Percentiles rank a stretch among this genome's conserved stretches.
These are phyloP conservation scores for Epiblema foenella DNA, from an alignment of 2,888 invertebrate species.

Conservation along the genomic window DNA sequence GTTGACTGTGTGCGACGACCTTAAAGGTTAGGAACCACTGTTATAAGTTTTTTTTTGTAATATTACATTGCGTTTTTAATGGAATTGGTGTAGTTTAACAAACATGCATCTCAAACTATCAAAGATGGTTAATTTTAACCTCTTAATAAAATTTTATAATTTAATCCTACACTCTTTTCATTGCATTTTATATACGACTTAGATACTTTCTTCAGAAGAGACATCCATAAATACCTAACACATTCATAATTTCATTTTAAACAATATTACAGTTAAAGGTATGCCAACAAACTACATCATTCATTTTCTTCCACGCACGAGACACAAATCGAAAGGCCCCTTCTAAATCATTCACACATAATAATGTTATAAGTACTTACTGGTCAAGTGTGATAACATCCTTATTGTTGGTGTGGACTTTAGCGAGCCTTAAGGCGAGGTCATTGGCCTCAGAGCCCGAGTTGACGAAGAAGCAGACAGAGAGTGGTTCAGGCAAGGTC, in stretches of 20 bases:
- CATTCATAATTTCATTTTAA: not conserved
- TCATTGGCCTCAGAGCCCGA: slow-evolving; percentile 99
- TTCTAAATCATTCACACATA: slow-evolving; percentile 30
- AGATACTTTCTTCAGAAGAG: slow-evolving; percentile 13
- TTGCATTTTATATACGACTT: not conserved
- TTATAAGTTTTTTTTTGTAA: not conserved
- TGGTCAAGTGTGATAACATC: slow-evolving; percentile 98
- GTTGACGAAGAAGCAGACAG: slow-evolving; percentile 98
- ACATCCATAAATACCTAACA: slow-evolving; percentile 40
- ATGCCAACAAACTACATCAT: slow-evolving; percentile 48
- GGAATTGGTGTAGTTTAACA: not conserved
- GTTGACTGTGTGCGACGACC: not conserved
- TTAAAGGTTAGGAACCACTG: slow-evolving; percentile 5
- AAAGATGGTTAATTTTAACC: not conserved
- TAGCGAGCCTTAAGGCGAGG: slow-evolving; percentile 95
- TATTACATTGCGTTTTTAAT: not conserved
- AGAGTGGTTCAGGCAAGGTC: slow-evolving; percentile 93
- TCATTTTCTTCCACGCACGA: slow-evolving; percentile 33
- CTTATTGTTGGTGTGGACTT: slow-evolving; percentile 93
- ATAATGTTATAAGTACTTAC: slow-evolving; percentile 89
- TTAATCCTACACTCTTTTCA: not conserved
- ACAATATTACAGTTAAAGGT: not conserved
- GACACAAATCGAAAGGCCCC: not conserved
- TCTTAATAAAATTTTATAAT: not conserved
- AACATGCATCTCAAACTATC: not conserved